phyloP scores from a whole-genome alignment of 2,888 invertebrate species.

The Incurvaria masculella region DNA sequence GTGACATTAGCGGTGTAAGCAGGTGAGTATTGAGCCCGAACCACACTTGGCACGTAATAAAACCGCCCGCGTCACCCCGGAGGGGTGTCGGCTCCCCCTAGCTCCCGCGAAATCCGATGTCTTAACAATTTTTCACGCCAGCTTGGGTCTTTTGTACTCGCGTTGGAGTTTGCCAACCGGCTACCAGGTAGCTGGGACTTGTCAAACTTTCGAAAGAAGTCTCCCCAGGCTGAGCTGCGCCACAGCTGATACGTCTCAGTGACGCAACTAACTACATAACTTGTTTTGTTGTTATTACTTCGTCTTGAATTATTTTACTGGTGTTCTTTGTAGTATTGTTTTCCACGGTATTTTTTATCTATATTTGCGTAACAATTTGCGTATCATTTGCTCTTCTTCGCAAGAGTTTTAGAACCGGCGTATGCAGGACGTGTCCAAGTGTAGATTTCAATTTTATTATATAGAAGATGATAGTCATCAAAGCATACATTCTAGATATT shows the following conservation, averaged over 20 bases:
- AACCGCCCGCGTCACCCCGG: slow-evolving; percentile 16
- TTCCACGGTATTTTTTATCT: no score
- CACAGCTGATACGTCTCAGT: not conserved
- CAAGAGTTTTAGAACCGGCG: no score
- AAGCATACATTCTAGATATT: no score
- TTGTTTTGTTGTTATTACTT: not conserved
- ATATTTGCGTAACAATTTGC: no score
- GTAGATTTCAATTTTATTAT: no score
- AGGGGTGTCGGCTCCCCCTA: slow-evolving; percentile 17
- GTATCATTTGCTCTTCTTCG: no score
- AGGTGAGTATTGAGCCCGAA: not conserved
- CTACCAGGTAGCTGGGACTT: slow-evolving; percentile 37
- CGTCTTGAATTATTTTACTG: no score
- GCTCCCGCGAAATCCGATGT: slow-evolving; percentile 26
- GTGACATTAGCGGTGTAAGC: not conserved
- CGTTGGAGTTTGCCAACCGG: slow-evolving; percentile 35
- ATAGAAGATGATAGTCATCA: no score
- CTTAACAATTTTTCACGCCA: slow-evolving; percentile 33
- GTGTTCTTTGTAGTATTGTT: no score
- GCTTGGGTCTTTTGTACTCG: slow-evolving; percentile 32
- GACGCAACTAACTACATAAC: not conserved
- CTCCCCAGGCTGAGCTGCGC: no score
- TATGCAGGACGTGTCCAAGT: no score
- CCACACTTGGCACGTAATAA: not conserved
- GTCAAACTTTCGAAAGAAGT: slow-evolving; percentile 37